A percentile compares a stretch with the other conserved stretches of the same genome.
phyloP scores from a whole-genome alignment of 1,140 invertebrate species.

The Nymphalis io region DNA sequence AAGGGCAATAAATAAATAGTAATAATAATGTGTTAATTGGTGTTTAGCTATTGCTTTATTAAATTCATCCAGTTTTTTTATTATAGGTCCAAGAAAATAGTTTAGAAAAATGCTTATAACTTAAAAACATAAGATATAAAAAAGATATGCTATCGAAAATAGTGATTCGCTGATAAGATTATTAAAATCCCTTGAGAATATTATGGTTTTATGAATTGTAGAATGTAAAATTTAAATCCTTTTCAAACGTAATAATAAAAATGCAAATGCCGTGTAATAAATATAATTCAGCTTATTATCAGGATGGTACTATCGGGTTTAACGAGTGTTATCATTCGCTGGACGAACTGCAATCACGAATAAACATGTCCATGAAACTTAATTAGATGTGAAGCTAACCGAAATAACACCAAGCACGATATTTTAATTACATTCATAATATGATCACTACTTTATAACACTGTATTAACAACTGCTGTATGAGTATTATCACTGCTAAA shows the following conservation, averaged over 20 bases:
- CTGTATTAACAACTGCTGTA: too few relatives aligned
- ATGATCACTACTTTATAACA: slow-evolving; percentile 8
- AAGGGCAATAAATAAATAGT: too few relatives aligned
- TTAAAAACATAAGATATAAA: too few relatives aligned
- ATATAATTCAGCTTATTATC: slow-evolving; percentile 27
- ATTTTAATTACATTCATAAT: slow-evolving; percentile 26
- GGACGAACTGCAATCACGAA: slow-evolving; percentile 27
- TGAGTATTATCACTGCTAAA: neutral
- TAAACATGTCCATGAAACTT: slow-evolving; percentile 34
- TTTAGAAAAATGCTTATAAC: too few relatives aligned
- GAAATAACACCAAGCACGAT: slow-evolving; percentile 22
- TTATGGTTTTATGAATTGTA: too few relatives aligned
- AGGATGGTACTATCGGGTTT: slow-evolving; percentile 23
- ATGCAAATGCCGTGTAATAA: slow-evolving; percentile 24
- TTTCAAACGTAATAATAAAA: neutral
- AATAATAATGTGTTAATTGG: too few relatives aligned
- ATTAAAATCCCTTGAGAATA: neutral
- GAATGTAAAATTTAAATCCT: neutral
- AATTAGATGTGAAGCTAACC: slow-evolving; percentile 27
- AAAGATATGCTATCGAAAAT: too few relatives aligned
- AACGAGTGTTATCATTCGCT: slow-evolving; percentile 17
- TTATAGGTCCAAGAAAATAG: too few relatives aligned
- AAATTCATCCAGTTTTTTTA: too few relatives aligned
- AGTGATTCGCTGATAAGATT: too few relatives aligned
- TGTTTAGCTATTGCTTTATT: too few relatives aligned